A percentile compares a stretch with the other conserved stretches of the same genome.
phyloP scores from a whole-genome alignment of 2,113 vertebrate species.

The Ciconia boyciana region DNA sequence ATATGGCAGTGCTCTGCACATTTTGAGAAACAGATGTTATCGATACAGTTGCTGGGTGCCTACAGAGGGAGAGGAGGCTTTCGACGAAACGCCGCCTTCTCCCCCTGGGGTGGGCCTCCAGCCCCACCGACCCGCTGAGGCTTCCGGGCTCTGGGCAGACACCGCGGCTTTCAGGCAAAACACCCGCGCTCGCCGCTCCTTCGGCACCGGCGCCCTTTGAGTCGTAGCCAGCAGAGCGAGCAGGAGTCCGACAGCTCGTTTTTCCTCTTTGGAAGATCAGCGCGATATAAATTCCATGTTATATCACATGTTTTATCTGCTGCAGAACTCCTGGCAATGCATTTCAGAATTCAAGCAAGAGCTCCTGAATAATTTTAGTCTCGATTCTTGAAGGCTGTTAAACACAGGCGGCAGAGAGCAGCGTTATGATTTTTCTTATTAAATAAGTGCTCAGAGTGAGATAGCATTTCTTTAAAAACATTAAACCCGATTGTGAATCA shows the following conservation, averaged over 20 bases:
- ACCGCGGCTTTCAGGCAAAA: rapidly evolving
- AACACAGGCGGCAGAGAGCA: not conserved
- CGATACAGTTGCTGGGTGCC: not conserved
- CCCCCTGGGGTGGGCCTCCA: not conserved
- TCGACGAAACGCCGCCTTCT: not conserved
- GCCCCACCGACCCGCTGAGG: not conserved
- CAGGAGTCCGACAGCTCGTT: not conserved
- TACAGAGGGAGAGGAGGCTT: not conserved
- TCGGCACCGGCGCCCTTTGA: not conserved
- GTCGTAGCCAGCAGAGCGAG: not conserved
- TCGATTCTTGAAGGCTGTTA: not conserved
- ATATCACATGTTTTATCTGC: not conserved
- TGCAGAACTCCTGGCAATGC: not conserved
- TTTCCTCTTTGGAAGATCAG: not conserved
- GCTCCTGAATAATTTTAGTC: not conserved
- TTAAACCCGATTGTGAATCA: not conserved
- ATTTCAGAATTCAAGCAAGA: not conserved
- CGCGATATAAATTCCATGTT: not conserved
- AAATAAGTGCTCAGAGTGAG: not conserved
- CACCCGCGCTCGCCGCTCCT: not conserved
- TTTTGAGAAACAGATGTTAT: not conserved
- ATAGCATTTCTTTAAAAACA: no score
- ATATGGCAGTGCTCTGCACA: not conserved
- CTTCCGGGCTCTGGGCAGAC: not conserved
- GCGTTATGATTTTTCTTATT: not conserved